Evolutionary conservation across 2,797 vertebrate genomes (phyloP).

Genomic region (Acropternis orthonyx): DNA sequence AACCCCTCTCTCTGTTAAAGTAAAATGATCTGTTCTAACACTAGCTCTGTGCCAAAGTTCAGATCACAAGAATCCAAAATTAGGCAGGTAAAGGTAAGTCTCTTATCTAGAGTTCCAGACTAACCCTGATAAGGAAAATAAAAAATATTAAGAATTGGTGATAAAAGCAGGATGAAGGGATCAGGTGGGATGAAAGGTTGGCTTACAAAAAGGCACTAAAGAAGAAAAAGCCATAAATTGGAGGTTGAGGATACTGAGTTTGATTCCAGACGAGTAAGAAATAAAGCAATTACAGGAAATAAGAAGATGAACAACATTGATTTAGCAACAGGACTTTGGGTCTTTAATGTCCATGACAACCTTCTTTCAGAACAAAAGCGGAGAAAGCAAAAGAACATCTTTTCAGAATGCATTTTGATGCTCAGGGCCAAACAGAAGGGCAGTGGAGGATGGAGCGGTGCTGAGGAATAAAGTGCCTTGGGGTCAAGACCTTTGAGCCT

Average conservation of each 20-base stretch:
- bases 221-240: not conserved
- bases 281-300: not conserved
- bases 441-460: not conserved
- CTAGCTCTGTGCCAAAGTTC: not conserved
- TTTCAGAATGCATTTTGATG: not conserved
- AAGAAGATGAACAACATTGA: not conserved
- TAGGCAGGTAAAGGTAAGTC: not conserved
- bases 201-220: not conserved
- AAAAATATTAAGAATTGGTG: not conserved
- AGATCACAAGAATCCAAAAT: not conserved
- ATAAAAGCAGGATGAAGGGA: not conserved
- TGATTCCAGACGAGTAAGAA: not conserved
- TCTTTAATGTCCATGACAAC: not conserved
- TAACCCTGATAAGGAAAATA: not conserved
- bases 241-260: not conserved
- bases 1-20: not conserved
- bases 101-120: not conserved
- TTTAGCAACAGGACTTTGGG: not conserved
- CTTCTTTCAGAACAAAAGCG: not conserved
- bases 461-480: not conserved
- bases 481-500: not conserved
- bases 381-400: not conserved
- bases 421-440: not conserved
- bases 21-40: not conserved
- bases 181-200: not conserved